phyloP scores from a whole-genome alignment of 2,888 invertebrate genomes.

The Frankliniella fusca region DNA sequence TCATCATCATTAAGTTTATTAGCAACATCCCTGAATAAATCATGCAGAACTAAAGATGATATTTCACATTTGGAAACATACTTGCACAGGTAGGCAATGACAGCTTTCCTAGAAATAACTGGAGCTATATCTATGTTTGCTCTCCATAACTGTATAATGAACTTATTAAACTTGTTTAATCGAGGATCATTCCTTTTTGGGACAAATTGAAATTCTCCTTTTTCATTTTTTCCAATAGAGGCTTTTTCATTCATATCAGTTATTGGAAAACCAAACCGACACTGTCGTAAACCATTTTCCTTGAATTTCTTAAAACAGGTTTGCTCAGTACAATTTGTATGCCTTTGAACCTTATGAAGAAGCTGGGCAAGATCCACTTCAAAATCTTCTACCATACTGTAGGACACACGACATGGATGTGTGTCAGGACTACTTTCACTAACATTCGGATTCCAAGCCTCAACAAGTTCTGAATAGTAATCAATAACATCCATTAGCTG shows the following conservation, averaged over 20 bases:
- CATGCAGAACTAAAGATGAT: not conserved
- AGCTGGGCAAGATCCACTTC: slow-evolving; percentile 27
- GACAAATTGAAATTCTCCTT: slow-evolving; percentile 14
- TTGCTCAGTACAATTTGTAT: slow-evolving; percentile 28
- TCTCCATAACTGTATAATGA: slow-evolving; percentile 29
- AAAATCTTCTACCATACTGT: not conserved
- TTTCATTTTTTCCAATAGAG: not conserved
- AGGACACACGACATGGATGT: slow-evolving; percentile 33
- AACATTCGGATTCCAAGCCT: slow-evolving; percentile 33
- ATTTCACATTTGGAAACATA: slow-evolving; percentile 34
- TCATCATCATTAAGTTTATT: not conserved
- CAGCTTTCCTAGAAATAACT: slow-evolving; percentile 28
- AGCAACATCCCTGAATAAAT: not conserved
- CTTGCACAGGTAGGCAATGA: slow-evolving; percentile 35
- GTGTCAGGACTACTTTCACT: slow-evolving; percentile 27
- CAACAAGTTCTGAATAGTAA: slow-evolving; percentile 32
- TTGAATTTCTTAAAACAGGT: slow-evolving; percentile 33
- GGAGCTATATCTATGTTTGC: slow-evolving; percentile 30
- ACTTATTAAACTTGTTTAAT: slow-evolving; percentile 32
- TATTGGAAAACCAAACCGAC: slow-evolving; percentile 35
- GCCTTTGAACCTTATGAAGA: slow-evolving; percentile 32
- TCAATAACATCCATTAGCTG: not conserved
- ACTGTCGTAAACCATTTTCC: not conserved
- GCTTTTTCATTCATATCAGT: not conserved
- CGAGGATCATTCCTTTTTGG: slow-evolving; percentile 31